Evolutionary conservation across 2,888 invertebrate genomes (phyloP).

Genomic region (Shargacucullia verbasci): DNA sequence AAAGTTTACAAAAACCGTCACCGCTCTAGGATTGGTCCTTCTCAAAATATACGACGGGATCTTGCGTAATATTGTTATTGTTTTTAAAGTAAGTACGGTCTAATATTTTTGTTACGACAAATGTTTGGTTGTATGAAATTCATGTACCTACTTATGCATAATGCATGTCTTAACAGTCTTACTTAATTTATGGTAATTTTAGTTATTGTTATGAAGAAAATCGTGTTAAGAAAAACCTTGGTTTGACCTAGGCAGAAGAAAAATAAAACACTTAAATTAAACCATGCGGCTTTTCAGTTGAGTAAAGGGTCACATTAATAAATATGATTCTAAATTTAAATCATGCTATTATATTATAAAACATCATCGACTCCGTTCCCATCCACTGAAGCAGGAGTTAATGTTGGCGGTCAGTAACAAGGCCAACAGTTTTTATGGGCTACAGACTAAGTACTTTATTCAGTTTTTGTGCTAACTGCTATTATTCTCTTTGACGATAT

Average conservation of each 20-base stretch:
- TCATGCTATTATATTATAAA: slow-evolving; percentile 39
- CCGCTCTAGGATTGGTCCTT: no score
- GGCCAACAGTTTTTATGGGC: slow-evolving; percentile 69
- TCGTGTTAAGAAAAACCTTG: not conserved
- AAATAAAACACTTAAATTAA: not conserved
- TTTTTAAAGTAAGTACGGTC: slow-evolving; percentile 23
- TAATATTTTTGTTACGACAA: slow-evolving; percentile 17
- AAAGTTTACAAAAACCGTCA: no score
- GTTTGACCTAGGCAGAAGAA: not conserved
- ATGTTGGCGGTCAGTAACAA: slow-evolving; percentile 73
- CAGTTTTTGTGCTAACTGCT: slow-evolving; percentile 59
- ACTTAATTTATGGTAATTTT: slow-evolving; percentile 1
- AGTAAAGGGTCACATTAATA: slow-evolving; percentile 7
- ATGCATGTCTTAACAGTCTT: no score
- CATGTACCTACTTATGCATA: no score
- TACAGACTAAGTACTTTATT: slow-evolving; percentile 35
- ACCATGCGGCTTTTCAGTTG: not conserved
- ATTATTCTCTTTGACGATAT: slow-evolving; percentile 43
- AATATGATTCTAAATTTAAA: slow-evolving; percentile 17
- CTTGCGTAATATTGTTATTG: slow-evolving; percentile 24
- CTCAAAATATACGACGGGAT: slow-evolving; percentile 12
- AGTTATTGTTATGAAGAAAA: not conserved
- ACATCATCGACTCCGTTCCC: slow-evolving; percentile 58
- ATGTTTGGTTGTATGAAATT: slow-evolving; percentile 3
- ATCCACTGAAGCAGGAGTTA: slow-evolving; percentile 78